phyloP scores from a whole-genome alignment of 2,797 vertebrate genomes.

The Hyperoplus immaculatus region DNA sequence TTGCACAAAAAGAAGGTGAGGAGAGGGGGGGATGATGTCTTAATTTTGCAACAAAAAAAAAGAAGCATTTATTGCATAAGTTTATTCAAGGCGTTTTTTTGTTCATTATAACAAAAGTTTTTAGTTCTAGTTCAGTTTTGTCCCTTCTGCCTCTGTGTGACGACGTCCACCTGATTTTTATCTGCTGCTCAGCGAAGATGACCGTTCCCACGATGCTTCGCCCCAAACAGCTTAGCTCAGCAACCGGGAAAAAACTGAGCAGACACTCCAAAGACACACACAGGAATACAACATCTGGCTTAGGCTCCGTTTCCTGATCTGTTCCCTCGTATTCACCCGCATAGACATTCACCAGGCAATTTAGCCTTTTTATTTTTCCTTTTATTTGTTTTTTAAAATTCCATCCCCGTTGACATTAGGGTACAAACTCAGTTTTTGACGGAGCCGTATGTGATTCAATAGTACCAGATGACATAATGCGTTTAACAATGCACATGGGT shows the following conservation, averaged over 20 bases:
- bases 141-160: constrained; percentile 59
- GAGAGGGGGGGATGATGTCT: constrained; percentile 37
- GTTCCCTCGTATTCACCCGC: constrained; percentile 72
- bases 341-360: constrained; percentile 60
- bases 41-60: constrained; percentile 86
- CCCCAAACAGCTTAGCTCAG: constrained; percentile 88
- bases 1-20: constrained; percentile 79
- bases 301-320: constrained; percentile 75
- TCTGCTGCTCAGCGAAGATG: constrained; percentile 74
- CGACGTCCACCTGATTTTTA: constrained; percentile 87
- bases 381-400: constrained; percentile 52
- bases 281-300: constrained; percentile 86
- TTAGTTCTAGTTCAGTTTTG: constrained; percentile 79
- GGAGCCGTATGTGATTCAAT: constrained; percentile 75
- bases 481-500: constrained; percentile 75
- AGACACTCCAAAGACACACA: constrained; percentile 65
- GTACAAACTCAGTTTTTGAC: constrained; percentile 64
- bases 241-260: constrained; percentile 75
- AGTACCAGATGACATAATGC: constrained; percentile 67
- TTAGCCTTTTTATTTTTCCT: constrained; percentile 40
- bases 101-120: constrained; percentile 83
- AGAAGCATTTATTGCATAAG: constrained; percentile 81
- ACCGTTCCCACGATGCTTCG: constrained; percentile 81
- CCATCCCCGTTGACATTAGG: constrained; percentile 71
- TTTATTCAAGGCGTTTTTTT: constrained; percentile 79